Evolutionary conservation across 2,113 vertebrate species (phyloP), one percentile per base, ranked within the genome.

Genomic region (Triplophysa dalaica): DNA sequence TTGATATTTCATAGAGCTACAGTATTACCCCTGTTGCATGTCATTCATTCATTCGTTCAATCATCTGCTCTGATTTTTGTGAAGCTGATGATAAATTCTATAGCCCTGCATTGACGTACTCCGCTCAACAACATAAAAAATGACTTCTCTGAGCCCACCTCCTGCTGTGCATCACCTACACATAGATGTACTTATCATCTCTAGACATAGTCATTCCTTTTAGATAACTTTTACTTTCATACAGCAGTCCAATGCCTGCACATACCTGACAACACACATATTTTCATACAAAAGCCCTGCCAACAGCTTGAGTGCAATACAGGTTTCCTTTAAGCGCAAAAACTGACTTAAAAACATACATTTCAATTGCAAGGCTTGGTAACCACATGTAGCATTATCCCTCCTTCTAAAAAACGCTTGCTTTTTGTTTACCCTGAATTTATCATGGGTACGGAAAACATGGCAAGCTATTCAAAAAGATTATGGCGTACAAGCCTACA

Each of bases 261-360:
- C n/a, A 33, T n/a, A 13, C 50, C 64, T 56, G 50, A 79, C 63
- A 58, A 54, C 72, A 60, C 11, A 1, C 58, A 50, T 83, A 29
- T 80, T 43, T 68, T 61, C 62, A 66, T 70, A 38, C 52, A 69
- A 26, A 74, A 68, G 54, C 62, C 60, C 41, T 52, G 11, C n/a
- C 43, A 5, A 77, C 60, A 33, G 41, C 33, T 22, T 6, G 52
- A 19, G 33, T 43, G 26, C 29, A 38, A 48, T 69, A 50, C 48
- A 76, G 65, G 17, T 38, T 43, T 75, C 43, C 38, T 45, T 61
- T 58, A 48, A 58, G 17, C 65, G 29, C 16, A 33, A 69, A 43
- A 21, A 76, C 48, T 64, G 13, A 21, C 41, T 61, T 56, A n/a
- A 29, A 14, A 63, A 38, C 22, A 76, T 79, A 83, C 43, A 38